Evolutionary conservation across 2,888 invertebrate genomes (phyloP).

Genomic region (Flexamia atlantica): DNA sequence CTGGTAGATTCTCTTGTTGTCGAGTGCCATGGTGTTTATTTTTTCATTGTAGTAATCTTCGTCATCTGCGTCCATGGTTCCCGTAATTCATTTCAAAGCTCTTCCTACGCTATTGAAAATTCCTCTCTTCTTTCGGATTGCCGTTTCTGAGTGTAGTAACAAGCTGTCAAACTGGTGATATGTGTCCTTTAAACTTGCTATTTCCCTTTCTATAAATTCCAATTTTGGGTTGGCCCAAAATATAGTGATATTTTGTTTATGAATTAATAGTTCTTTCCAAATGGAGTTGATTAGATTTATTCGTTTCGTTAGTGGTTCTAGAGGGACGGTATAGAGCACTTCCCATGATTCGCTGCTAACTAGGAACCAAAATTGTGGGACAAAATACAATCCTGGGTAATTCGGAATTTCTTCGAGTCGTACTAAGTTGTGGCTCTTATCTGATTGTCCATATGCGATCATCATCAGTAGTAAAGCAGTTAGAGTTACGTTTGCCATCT

Average conservation of each 20-base stretch:
- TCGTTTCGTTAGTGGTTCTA: neutral
- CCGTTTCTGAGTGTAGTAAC: neutral
- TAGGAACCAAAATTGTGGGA: conserved; percentile 24
- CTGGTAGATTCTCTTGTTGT: no score
- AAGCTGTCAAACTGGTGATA: no score
- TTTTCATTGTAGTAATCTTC: conserved; percentile 8
- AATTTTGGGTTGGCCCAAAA: no score
- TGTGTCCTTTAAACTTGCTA: neutral
- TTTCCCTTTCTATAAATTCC: neutral
- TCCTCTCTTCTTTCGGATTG: neutral
- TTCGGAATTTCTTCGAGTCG: neutral
- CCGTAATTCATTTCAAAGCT: conserved; percentile 9
- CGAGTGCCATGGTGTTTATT: neutral
- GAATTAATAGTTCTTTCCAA: conserved; percentile 10
- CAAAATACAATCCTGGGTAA: conserved; percentile 29
- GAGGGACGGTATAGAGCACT: no score
- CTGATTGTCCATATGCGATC: no score
- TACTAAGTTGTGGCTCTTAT: neutral
- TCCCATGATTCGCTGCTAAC: conserved; percentile 13
- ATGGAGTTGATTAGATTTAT: neutral
- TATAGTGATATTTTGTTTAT: neutral
- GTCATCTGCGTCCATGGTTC: conserved; percentile 31
- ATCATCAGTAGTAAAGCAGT: no score
- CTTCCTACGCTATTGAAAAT: neutral
- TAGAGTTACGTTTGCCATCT: no score